A percentile compares a stretch with the other conserved stretches of the same genome.
Conservation (phyloP, 1,140 invertebrate species). For the Octopus bimaculoides region DNA sequence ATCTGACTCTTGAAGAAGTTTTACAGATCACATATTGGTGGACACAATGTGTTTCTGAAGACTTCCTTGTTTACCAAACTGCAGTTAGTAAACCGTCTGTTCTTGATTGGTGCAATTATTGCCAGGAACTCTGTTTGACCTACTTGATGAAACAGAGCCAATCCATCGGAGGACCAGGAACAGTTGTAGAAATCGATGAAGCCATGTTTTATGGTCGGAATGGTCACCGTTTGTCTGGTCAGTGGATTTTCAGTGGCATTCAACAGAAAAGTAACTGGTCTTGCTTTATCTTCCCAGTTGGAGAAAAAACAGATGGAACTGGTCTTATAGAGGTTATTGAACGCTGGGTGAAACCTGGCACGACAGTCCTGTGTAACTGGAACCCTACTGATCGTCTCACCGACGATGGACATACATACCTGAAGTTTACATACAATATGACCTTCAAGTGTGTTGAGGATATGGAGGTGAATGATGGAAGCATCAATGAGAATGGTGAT, state of each 20-base stretch:
- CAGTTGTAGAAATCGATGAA: conserved; percentile 13
- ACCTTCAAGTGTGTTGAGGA: neutral
- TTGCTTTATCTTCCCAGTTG: conserved; percentile 14
- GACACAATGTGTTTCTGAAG: neutral
- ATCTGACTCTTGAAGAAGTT: conserved; percentile 12
- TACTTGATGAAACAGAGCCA: conserved; percentile 5
- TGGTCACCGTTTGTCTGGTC: conserved; percentile 11
- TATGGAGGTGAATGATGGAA: neutral
- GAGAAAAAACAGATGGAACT: conserved; percentile 7
- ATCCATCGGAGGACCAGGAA: neutral
- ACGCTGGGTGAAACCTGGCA: conserved; percentile 16
- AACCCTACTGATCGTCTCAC: neutral
- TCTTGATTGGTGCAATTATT: conserved; percentile 15
- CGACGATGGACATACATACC: neutral
- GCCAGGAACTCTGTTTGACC: conserved; percentile 6
- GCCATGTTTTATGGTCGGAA: conserved; percentile 14
- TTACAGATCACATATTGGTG: conserved; percentile 14
- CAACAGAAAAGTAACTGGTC: neutral
- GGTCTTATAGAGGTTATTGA: conserved; percentile 14
- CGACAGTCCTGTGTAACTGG: conserved; percentile 13
- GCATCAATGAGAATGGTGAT: too few relatives aligned
- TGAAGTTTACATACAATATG: neutral
- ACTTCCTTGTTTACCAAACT: conserved; percentile 2
- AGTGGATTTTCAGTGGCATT: conserved; percentile 18
- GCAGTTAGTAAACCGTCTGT: neutral